phyloP scores from a whole-genome alignment of 2,888 invertebrate species.

The Phragmatobia fuliginosa region DNA sequence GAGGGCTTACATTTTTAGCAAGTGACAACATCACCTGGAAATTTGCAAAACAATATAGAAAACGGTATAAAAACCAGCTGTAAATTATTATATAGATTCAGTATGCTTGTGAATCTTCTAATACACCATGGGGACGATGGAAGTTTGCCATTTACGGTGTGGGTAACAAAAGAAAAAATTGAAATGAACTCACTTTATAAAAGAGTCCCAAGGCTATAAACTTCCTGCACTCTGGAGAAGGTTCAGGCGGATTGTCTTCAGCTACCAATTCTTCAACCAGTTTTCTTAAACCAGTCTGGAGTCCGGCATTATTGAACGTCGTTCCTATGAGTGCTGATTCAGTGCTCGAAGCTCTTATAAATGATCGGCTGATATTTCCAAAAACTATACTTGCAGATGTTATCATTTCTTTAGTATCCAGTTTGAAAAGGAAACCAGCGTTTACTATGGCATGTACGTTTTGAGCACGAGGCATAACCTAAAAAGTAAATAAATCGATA shows the following conservation, averaged over 20 bases:
- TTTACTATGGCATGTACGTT: constrained; percentile 93
- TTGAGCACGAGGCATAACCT: constrained; percentile 92
- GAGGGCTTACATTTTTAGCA: constrained; percentile 75
- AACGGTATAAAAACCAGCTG: background rate
- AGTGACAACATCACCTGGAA: constrained; percentile 85
- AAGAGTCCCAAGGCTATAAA: constrained; percentile 91
- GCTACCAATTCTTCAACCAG: constrained; percentile 88
- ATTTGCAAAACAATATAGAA: background rate
- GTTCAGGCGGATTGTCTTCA: constrained; percentile 88
- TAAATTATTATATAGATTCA: too few species aligned
- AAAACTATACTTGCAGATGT: constrained; percentile 87
- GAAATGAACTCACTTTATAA: constrained; percentile 88
- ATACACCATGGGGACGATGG: too few species aligned
- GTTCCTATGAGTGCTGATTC: constrained; percentile 81
- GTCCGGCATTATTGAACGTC: constrained; percentile 71
- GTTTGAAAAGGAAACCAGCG: constrained; percentile 89
- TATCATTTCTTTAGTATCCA: constrained; percentile 76
- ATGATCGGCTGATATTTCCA: constrained; percentile 87
- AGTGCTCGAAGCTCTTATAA: constrained; percentile 86
- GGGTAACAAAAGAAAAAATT: too few species aligned
- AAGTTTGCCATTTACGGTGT: too few species aligned
- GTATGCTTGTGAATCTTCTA: too few species aligned
- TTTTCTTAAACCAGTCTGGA: constrained; percentile 81
- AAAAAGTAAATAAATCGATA: constrained; percentile 8
- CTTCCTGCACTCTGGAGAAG: constrained; percentile 89